Base-by-base conservation (phyloP, 1,140 invertebrate species). In the Philaenus spumarius region DNA sequence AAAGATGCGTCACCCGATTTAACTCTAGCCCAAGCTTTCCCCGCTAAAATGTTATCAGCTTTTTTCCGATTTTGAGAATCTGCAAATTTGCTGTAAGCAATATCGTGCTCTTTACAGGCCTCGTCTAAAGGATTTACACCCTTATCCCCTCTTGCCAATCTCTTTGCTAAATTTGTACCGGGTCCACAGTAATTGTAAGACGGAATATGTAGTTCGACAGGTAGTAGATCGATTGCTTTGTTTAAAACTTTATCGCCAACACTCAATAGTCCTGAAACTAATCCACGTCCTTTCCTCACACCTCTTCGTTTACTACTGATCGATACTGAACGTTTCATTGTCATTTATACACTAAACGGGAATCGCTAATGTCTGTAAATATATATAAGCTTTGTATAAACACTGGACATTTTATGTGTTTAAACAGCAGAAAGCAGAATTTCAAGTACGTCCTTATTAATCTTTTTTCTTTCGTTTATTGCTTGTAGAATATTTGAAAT, bases 131-230 rank as follows among this genome's bases (percentile, higher is more conserved):
- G 51, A 68, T 77, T 77, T 22, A 77, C 67, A 34, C 72, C 70
- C 34, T 37, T 23, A 69, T 77, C 71, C 24, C 69, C 72, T 61
- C 71, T 64, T 23, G 35, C 55, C 64, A 77, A 64, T 53, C 74
- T 64, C 66, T 72, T 63, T 30, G 63, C n/a, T 58, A 77, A 57
- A 63, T 73, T 74, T n/a, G 73, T 78, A n/a, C 72, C 72, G 20
- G 73, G 72, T 5, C 73, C 74, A 55, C 74, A 77, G 58, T 68
- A 77, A 34, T 72, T 63, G 71, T 74, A 78, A 15, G 71, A 71
- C 4, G 74, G 73, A 26, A 77, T 51, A 65, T 78, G 70, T 40
- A 75, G 34, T 68, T 78, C 75, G 26, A 73, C 45, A 4, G 73
- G 73, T 24, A 77, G 53, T 26, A 67, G 68, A 65, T 77, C 69